A percentile compares a stretch with the other conserved stretches of the same genome.
These are phyloP conservation scores for Hypsopygia costalis DNA, from an alignment of 2,888 invertebrate genomes.

Conservation along the genomic window DNA sequence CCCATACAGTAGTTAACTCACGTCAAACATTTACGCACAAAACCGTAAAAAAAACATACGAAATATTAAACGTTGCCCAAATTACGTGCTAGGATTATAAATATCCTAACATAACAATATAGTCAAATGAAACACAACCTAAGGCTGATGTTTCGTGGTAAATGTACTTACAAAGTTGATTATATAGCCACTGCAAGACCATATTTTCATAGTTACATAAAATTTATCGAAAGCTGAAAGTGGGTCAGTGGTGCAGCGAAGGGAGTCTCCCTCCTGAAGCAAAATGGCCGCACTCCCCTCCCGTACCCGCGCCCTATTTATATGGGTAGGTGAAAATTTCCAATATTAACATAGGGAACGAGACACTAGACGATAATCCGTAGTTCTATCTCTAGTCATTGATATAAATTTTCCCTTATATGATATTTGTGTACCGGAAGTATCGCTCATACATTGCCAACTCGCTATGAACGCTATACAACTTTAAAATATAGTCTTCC, in stretches of 20 bases:
- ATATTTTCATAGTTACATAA: slow-evolving; percentile 15
- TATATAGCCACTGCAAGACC: slow-evolving; percentile 1
- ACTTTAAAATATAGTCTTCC: too few relatives aligned
- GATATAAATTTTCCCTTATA: too few relatives aligned
- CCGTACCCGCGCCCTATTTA: slow-evolving; percentile 16
- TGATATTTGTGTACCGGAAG: too few relatives aligned
- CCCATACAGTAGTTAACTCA: too few relatives aligned
- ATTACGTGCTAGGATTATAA: too few relatives aligned
- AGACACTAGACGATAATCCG: neutral
- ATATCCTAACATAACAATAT: too few relatives aligned
- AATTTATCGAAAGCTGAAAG: slow-evolving; percentile 43
- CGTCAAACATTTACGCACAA: too few relatives aligned
- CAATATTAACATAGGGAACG: slow-evolving; percentile 18
- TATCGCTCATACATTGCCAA: too few relatives aligned
- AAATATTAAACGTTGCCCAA: too few relatives aligned
- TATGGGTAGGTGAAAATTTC: slow-evolving; percentile 14
- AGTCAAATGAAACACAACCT: too few relatives aligned
- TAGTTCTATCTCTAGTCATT: neutral
- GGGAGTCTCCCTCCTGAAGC: slow-evolving; percentile 43
- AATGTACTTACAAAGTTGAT: neutral
- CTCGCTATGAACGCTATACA: too few relatives aligned
- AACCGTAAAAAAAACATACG: too few relatives aligned
- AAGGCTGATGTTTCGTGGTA: neutral
- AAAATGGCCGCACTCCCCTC: slow-evolving; percentile 24
- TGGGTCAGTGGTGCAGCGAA: slow-evolving; percentile 71